These are phyloP conservation scores for Spinibarbus caldwelli DNA, from an alignment of 2,797 vertebrate species.

Conservation along the genomic window DNA sequence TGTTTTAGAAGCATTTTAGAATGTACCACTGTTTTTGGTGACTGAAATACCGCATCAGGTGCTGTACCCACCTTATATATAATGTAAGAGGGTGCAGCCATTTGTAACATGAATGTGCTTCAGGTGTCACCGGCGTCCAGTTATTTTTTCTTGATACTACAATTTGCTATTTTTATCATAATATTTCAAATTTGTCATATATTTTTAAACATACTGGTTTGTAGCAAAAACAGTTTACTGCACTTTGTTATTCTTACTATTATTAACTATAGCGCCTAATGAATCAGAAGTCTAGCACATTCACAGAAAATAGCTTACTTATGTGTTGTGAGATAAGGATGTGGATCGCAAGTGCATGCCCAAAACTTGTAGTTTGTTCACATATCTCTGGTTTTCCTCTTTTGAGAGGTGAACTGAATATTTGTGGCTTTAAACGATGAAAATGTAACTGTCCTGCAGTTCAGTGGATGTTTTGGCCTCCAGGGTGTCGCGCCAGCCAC, in stretches of 20 bases:
- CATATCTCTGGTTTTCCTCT: neutral
- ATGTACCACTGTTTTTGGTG: neutral
- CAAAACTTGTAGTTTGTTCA: neutral
- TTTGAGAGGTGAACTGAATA: constrained; percentile 7
- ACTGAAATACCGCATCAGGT: neutral
- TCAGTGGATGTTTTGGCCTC: neutral
- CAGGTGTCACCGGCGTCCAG: neutral
- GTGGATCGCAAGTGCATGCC: neutral
- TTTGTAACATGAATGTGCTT: neutral
- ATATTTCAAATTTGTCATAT: too few species aligned
- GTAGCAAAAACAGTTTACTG: too few species aligned
- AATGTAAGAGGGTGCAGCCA: too few species aligned
- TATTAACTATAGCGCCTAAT: too few species aligned
- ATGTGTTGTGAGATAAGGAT: neutral
- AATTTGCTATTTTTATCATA: too few species aligned
- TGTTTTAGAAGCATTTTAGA: neutral
- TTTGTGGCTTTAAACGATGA: neutral
- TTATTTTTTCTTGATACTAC: too few species aligned
- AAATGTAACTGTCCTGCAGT: neutral
- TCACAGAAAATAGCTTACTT: neutral
- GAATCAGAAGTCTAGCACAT: neutral
- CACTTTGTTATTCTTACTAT: too few species aligned
- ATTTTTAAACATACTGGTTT: too few species aligned
- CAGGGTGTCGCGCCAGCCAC: neutral
- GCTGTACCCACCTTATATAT: neutral